These are phyloP conservation scores for Prunella fulvescens DNA, from an alignment of 2,113 vertebrate genomes.

Conservation along the genomic window DNA sequence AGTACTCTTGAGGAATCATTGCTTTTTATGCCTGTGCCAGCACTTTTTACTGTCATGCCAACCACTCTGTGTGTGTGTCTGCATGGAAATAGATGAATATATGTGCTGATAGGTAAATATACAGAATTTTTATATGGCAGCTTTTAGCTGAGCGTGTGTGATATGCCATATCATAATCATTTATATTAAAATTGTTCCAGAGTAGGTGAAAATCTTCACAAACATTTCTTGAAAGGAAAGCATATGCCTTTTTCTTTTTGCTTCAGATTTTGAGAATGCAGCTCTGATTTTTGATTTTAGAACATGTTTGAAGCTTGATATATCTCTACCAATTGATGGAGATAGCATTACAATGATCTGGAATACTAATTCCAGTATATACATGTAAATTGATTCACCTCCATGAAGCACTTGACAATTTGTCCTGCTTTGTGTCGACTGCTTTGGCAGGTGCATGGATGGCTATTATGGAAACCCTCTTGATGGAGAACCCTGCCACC, in stretches of 20 bases:
- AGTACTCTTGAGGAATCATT: background rate
- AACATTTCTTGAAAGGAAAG: background rate
- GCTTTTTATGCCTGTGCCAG: background rate
- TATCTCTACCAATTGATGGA: background rate
- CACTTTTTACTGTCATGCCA: background rate
- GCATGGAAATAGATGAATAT: background rate
- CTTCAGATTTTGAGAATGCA: background rate
- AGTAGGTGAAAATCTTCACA: background rate
- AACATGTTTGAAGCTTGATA: background rate
- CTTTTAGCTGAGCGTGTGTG: background rate
- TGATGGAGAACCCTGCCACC: slow-evolving; percentile 70
- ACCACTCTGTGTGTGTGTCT: background rate
- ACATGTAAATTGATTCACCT: background rate
- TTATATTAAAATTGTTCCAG: background rate
- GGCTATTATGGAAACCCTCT: slow-evolving; percentile 81
- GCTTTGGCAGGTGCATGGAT: slow-evolving; percentile 76
- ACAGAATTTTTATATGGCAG: background rate
- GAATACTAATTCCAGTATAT: background rate
- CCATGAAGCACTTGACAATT: background rate
- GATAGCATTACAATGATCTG: background rate
- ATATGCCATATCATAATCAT: background rate
- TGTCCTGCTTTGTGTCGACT: slow-evolving; percentile 1
- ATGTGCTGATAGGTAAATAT: background rate
- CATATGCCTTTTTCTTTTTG: background rate
- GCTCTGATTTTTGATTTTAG: background rate